Evolutionary conservation across 2,888 invertebrate species (phyloP).

Genomic region (Conchocele bisecta): DNA sequence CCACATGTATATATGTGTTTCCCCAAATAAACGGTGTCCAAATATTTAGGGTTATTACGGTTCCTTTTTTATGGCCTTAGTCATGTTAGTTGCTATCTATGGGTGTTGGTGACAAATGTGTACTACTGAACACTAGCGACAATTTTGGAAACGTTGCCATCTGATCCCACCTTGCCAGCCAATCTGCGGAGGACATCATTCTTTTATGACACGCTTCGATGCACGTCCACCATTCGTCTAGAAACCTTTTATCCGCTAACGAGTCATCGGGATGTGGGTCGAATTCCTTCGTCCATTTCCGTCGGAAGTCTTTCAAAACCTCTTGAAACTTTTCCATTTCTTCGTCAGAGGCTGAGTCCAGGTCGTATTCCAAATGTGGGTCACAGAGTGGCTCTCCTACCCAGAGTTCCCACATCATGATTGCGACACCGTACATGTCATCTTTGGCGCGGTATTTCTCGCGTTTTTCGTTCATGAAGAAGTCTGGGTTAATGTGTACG

Average conservation of each 20-base stretch:
- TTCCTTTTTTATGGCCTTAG: too few species aligned
- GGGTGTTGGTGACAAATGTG: too few species aligned
- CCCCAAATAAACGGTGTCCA: too few species aligned
- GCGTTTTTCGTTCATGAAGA: constrained; percentile 23
- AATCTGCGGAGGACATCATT: constrained; percentile 18
- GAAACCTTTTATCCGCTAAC: constrained; percentile 6
- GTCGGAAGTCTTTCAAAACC: constrained; percentile 11
- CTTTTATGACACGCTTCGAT: constrained; percentile 14
- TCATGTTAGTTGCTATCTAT: too few species aligned
- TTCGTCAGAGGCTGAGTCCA: too few species aligned
- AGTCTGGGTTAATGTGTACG: constrained; percentile 36
- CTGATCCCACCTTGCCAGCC: background rate
- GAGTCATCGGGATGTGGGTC: too few species aligned
- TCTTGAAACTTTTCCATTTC: constrained; percentile 17
- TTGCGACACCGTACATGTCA: constrained; percentile 71
- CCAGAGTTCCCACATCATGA: constrained; percentile 73
- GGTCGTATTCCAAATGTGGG: too few species aligned
- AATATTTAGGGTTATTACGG: too few species aligned
- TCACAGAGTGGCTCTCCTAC: constrained; percentile 29
- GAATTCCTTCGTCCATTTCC: too few species aligned
- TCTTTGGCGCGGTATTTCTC: constrained; percentile 31
- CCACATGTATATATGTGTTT: too few species aligned
- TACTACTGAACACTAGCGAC: background rate
- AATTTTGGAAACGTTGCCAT: background rate
- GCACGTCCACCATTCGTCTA: constrained; percentile 30